phyloP scores from a whole-genome alignment of 30 jellyfish, hydroid and myxozoan genomes.

The Haliclystus octoradiatus region DNA sequence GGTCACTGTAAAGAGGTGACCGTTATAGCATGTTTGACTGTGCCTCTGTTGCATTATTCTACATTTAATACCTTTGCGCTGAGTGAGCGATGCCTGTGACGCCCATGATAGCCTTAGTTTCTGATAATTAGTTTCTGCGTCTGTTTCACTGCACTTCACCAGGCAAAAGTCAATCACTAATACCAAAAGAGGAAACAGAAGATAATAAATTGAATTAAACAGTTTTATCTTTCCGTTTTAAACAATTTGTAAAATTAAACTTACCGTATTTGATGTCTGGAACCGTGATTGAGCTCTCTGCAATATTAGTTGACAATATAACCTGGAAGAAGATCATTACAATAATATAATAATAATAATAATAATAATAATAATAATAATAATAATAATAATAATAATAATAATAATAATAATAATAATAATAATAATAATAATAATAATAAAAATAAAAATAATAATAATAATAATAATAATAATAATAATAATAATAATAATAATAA shows the following conservation, averaged over 20 bases:
- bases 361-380: not conserved
- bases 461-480: not conserved
- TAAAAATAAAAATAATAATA: not conserved
- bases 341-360: not conserved
- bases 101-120: conserved; percentile 83
- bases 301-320: conserved; percentile 91
- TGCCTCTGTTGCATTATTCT: no score
- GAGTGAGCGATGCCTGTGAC: conserved; percentile 88
- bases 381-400: conserved; percentile 2
- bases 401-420: not conserved
- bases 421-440: not conserved
- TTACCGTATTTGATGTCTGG: conserved; percentile 97
- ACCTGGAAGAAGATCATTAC: conserved; percentile 20
- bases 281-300: conserved; percentile 98
- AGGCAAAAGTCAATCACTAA: conserved; percentile 93
- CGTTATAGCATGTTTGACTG: no score
- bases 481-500: not conserved
- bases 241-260: no score
- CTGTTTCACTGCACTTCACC: conserved; percentile 71
- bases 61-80: conserved; percentile 82
- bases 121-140: conserved; percentile 69
- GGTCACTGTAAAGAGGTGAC: no score
- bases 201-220: no score
- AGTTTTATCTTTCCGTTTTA: no score
- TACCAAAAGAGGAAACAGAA: not conserved